Conservation (phyloP, 2,888 invertebrate species). For the Iselma pallidipennis region DNA sequence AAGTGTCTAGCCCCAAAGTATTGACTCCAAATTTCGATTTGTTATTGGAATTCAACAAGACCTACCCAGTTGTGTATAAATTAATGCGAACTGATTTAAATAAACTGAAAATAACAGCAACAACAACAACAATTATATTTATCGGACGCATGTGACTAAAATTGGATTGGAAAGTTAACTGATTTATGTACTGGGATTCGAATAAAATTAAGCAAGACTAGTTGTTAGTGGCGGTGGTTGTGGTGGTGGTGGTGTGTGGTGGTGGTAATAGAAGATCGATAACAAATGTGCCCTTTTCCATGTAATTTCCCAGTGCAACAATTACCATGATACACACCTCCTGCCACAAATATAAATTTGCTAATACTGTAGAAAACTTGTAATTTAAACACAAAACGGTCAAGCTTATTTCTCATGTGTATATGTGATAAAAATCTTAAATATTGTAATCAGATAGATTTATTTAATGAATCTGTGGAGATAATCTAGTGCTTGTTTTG, state of each 20-base stretch:
- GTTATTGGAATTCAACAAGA: not conserved
- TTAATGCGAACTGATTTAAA: not conserved
- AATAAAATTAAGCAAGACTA: not conserved
- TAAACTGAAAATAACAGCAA: not conserved
- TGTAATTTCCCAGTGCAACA: not conserved
- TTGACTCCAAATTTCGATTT: slow-evolving; percentile 6
- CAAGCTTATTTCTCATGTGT: no score
- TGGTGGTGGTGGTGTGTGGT: not conserved
- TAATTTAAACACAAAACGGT: not conserved
- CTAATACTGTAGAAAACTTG: not conserved
- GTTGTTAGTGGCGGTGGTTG: not conserved
- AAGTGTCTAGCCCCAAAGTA: slow-evolving; percentile 19
- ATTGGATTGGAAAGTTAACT: not conserved
- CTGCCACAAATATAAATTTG: not conserved
- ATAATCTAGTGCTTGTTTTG: no score
- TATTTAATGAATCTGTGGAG: no score
- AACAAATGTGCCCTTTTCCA: not conserved
- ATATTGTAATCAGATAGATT: no score
- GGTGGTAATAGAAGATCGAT: not conserved
- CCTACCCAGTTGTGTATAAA: not conserved
- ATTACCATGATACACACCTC: not conserved
- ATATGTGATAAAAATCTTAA: no score
- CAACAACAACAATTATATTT: not conserved
- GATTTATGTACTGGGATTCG: not conserved
- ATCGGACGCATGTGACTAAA: not conserved